A percentile compares a stretch with the other conserved stretches of the same genome.
Conservation (phyloP, 1,140 invertebrate species). For the Drosophila miranda region DNA sequence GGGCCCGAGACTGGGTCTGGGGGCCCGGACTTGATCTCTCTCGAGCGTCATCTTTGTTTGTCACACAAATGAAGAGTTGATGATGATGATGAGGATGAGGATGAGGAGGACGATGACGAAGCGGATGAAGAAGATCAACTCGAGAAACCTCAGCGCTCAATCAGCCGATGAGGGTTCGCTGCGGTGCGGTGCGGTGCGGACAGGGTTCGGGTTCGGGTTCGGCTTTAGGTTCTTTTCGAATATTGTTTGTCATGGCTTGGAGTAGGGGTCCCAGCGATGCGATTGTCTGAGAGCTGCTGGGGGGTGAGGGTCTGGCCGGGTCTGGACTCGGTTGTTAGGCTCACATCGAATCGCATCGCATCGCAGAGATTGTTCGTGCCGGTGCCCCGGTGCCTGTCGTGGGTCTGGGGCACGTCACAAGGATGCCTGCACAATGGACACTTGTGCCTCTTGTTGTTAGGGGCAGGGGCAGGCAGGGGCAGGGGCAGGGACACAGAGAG, state of each 20-base stretch:
- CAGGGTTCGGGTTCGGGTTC: conserved; percentile 15
- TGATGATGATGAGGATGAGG: conserved; percentile 49
- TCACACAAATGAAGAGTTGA: conserved; percentile 75
- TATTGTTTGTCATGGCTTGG: conserved; percentile 53
- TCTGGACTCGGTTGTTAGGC: conserved; percentile 40
- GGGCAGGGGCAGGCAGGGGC: conserved; percentile 5
- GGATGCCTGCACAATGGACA: conserved; percentile 63
- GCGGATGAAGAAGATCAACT: conserved; percentile 55
- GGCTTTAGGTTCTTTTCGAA: conserved; percentile 20
- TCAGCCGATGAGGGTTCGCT: conserved; percentile 51
- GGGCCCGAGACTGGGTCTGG: not conserved
- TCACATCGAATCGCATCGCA: not conserved
- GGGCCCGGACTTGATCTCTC: conserved; percentile 20
- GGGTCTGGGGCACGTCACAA: conserved; percentile 73
- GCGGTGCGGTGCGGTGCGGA: not conserved
- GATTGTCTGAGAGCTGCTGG: conserved; percentile 23
- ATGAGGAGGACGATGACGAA: conserved; percentile 36
- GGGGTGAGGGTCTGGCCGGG: not conserved
- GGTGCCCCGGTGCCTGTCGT: conserved; percentile 41
- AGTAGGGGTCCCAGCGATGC: conserved; percentile 26
- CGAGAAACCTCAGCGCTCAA: conserved; percentile 54
- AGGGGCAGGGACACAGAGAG: conserved; percentile 7
- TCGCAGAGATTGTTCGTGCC: conserved; percentile 28
- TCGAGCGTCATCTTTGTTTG: conserved; percentile 55
- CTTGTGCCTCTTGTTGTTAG: conserved; percentile 48